These are phyloP conservation scores for Neomorphus geoffroyi DNA, from an alignment of 2,797 vertebrate genomes.

Conservation along the genomic window DNA sequence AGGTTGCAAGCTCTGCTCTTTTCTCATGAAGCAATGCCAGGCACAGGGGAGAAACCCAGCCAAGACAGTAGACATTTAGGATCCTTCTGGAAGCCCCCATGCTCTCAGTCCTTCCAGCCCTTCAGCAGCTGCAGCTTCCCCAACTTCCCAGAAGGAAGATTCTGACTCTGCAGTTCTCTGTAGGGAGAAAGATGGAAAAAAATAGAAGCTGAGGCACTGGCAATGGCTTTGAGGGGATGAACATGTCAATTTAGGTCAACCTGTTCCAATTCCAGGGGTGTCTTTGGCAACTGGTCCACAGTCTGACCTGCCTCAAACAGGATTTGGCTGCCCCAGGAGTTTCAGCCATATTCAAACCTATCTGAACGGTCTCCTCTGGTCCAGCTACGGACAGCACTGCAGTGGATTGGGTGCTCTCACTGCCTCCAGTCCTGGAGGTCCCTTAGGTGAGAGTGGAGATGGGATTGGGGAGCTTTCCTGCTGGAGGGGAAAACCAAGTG, in stretches of 20 bases:
- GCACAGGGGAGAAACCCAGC: not conserved
- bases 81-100: not conserved
- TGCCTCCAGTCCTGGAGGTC: not conserved
- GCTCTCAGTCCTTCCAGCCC: not conserved
- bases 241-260: not conserved
- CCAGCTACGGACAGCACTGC: not conserved
- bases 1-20: not conserved
- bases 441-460: not conserved
- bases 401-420: not conserved
- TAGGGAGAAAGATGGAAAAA: not conserved
- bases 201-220: not conserved
- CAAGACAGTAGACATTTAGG: not conserved
- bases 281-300: not conserved
- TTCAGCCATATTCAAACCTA: not conserved
- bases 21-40: not conserved
- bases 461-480: not conserved
- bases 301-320: not conserved
- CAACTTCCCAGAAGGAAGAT: not conserved
- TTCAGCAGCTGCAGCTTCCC: not conserved
- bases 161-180: not conserved
- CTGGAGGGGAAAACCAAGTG: not conserved
- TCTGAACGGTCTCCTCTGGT: not conserved
- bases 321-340: not conserved
- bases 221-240: not conserved
- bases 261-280: not conserved